Evolutionary conservation across 2,113 vertebrate species (phyloP).

Genomic region (Prinia subflava): DNA sequence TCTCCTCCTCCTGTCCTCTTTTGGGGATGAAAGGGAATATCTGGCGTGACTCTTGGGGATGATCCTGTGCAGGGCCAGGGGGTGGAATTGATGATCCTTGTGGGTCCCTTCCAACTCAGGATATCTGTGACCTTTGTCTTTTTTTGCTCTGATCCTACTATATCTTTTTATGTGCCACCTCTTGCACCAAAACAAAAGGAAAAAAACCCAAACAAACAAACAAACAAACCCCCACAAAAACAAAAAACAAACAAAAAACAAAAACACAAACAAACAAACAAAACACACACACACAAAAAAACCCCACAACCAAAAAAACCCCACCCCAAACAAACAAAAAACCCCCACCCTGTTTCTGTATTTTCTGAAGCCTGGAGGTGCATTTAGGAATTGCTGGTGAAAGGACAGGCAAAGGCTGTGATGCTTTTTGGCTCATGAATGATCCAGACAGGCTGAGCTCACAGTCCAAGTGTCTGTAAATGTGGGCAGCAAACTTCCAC

Average conservation of each 20-base stretch:
- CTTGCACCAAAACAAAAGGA: rapidly evolving
- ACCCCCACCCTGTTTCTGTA: background rate
- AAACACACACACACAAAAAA: too few relatives aligned
- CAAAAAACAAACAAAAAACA: too few relatives aligned
- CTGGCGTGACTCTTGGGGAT: background rate
- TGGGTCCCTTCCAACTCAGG: background rate
- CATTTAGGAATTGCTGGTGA: background rate
- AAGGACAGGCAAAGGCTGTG: background rate
- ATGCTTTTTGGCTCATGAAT: background rate
- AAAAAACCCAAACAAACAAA: background rate
- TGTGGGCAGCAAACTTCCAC: background rate
- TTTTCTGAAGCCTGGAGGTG: background rate
- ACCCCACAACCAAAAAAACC: too few relatives aligned
- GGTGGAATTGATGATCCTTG: background rate
- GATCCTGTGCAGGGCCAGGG: background rate
- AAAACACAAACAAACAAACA: too few relatives aligned
- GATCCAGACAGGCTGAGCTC: background rate
- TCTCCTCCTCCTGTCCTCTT: background rate
- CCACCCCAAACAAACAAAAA: too few relatives aligned
- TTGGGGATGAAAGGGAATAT: background rate
- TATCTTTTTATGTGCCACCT: background rate
- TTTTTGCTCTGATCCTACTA: background rate
- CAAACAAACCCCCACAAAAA: too few relatives aligned
- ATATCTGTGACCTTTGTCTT: background rate
- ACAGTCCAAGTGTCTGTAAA: background rate